Conservation (phyloP, 2,888 invertebrate genomes). For the Platynereis dumerilii region DNA sequence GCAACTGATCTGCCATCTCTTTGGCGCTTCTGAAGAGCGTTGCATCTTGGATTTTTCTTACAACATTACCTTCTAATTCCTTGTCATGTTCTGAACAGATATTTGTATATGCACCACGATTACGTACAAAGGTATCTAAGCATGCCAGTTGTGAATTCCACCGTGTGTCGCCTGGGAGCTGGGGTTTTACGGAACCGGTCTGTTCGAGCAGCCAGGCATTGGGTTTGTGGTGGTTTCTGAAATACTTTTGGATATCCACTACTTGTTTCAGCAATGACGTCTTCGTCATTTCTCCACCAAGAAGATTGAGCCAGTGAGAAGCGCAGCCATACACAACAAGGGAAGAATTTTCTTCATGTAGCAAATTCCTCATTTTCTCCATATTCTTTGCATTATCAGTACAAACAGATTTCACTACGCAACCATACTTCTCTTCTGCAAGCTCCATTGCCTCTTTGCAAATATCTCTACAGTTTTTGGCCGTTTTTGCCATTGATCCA, state of each 20-base stretch:
- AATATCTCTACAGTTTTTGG: conserved; percentile 26
- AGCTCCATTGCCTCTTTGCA: conserved; percentile 15
- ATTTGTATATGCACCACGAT: too few species aligned
- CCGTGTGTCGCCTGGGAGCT: too few species aligned
- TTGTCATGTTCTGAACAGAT: neutral
- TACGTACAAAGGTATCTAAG: conserved; percentile 3
- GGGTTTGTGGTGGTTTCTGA: conserved; percentile 3
- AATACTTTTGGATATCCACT: conserved; percentile 3
- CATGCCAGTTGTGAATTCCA: too few species aligned
- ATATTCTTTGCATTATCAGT: conserved; percentile 10
- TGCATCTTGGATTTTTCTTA: neutral
- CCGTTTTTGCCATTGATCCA: conserved; percentile 30
- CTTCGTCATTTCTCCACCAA: conserved; percentile 3
- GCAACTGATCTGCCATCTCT: neutral
- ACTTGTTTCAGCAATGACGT: neutral
- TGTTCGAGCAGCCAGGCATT: neutral
- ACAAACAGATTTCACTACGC: conserved; percentile 20
- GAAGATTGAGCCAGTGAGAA: conserved; percentile 7
- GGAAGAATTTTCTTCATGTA: neutral
- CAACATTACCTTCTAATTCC: neutral
- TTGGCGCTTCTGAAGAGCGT: too few species aligned
- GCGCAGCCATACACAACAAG: conserved; percentile 1
- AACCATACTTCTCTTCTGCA: conserved; percentile 24
- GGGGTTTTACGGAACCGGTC: too few species aligned
- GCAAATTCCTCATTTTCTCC: neutral